A percentile compares a stretch with the other conserved stretches of the same genome.
Evolutionary conservation across 1,140 invertebrate species (phyloP).

Genomic region (Tribolium castaneum): DNA sequence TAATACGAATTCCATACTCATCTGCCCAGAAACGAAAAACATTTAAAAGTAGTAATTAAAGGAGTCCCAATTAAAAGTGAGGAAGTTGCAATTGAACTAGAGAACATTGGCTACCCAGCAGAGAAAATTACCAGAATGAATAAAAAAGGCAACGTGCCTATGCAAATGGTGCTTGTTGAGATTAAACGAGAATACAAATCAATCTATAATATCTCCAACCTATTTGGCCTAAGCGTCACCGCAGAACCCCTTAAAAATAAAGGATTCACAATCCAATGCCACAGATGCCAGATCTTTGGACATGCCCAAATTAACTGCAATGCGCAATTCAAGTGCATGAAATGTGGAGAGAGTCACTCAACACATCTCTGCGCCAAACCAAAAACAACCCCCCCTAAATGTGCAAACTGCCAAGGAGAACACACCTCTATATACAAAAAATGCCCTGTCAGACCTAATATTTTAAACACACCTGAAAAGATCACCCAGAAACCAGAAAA

Average conservation of each 20-base stretch:
- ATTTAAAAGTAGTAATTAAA: not conserved
- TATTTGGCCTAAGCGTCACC: not conserved
- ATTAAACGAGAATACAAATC: too few relatives aligned
- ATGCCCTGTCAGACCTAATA: too few relatives aligned
- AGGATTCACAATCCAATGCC: not conserved
- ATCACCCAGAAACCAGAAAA: too few relatives aligned
- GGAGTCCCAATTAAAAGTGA: not conserved
- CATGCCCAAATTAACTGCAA: conserved; percentile 28
- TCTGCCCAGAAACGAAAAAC: not conserved
- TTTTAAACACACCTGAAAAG: too few relatives aligned
- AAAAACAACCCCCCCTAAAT: conserved; percentile 56
- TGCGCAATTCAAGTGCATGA: conserved; percentile 3
- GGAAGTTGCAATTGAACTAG: not conserved
- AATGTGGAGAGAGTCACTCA: not conserved
- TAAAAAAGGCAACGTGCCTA: not conserved
- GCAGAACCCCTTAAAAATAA: conserved; percentile 5
- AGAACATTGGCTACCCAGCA: not conserved
- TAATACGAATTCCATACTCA: not conserved
- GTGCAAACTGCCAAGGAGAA: conserved; percentile 60
- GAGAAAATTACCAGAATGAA: not conserved
- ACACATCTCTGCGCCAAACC: conserved; percentile 56
- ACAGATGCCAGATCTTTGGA: conserved; percentile 12
- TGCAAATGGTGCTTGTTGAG: not conserved
- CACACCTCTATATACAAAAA: conserved; percentile 61
- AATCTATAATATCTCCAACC: not conserved